Base-by-base conservation (phyloP, 2,888 invertebrate species). In the Petrolisthes manimaculis region DNA sequence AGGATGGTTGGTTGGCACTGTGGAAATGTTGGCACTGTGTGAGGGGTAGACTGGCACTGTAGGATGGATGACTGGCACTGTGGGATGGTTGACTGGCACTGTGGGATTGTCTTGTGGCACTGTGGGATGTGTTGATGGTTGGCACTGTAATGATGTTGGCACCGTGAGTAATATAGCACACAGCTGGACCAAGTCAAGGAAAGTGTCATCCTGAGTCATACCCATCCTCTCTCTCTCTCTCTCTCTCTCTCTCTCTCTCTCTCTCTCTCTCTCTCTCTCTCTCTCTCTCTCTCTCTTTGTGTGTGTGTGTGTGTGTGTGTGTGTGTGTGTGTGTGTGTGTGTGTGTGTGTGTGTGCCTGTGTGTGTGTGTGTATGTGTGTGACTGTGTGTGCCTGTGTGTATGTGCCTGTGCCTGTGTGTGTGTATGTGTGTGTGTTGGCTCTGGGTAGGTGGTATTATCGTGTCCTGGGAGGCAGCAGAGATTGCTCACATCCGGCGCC, bases 221-320 rank as follows among this genome's bases (percentile, higher is more conserved):
- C 61, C 61, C 18, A 2, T 18, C 9, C 61, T 3, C 3, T 18
- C 9, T 61, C 9, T 61, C 61, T 61, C 3, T 61, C 61, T 61
- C 61, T 61, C 61, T 18, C 61, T 61, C 18, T 18, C 61, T 61
- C 12, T 18, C 61, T 61, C 18, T 18, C 61, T 61, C 61, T 61
- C 18, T 18, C 18, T 61, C 18, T 18, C 61, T 61, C 61, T 61
- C 18, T 18, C 61, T 18, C 18, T 18, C 61, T 61, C 12, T 18
- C 9, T 61, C 18, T 61, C 61, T 61, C 61, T 61, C 18, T 61
- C 18, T 18, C 18, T 18, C 61, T 61, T 1, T 18, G 18, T 61
- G 61, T 61, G 61, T 61, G 61, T 61, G 61, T 61, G 61, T 61
- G 61, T 61, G 61, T 61, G 61, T 61, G 61, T 61, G 61, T 61